Evolutionary conservation across 2,113 vertebrate genomes (phyloP), one percentile per base, ranked within the genome.

Genomic region (Apus apus): DNA sequence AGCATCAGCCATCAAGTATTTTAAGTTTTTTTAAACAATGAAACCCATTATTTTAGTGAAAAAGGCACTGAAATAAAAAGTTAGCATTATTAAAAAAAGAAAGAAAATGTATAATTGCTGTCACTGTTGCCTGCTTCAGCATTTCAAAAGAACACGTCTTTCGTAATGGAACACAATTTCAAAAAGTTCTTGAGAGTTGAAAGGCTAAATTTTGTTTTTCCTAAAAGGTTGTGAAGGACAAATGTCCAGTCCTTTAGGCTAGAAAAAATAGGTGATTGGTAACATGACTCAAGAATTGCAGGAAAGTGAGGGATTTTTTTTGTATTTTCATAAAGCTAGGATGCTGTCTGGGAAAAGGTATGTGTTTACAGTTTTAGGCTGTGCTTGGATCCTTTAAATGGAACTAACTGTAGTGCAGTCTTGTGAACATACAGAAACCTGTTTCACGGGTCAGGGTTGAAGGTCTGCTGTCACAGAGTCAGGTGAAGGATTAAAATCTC

Each of bases 31-130:
- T 94, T 50, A 62, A 64, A 34, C 66, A 86, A 85, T 80, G 72
- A 83, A 83, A 53, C 51, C 79, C 43, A 45, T 94, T 61, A 83
- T 90, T 94, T 92, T 90, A 43, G 60, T 90, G 64, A 86, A 89
- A 32, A 83, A 92, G 67, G 80, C 34, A 67, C 27, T 64, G 34
- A 91, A 51, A 16, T 60, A 43, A 65, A 66, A 96, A 85, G 36
- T 30, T 64, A 67, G 8, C 22, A 75, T 25, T 77, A 30, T 61
- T 43, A 10, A 43, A 43, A 43, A 43, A 43, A 43, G 54, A 80
- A 80, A 70, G 73, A 76, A 90, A 83, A 83, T 79, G 57, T 64
- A 8, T 90, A 85, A 94, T 90, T 90, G 45, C 66, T 88, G 38
- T 78, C 38, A 72, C 56, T 1, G 0, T 58, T 74, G 46, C 29